These are phyloP conservation scores for Esox masquinongy DNA, from an alignment of 2,797 vertebrate genomes.

Conservation along the genomic window DNA sequence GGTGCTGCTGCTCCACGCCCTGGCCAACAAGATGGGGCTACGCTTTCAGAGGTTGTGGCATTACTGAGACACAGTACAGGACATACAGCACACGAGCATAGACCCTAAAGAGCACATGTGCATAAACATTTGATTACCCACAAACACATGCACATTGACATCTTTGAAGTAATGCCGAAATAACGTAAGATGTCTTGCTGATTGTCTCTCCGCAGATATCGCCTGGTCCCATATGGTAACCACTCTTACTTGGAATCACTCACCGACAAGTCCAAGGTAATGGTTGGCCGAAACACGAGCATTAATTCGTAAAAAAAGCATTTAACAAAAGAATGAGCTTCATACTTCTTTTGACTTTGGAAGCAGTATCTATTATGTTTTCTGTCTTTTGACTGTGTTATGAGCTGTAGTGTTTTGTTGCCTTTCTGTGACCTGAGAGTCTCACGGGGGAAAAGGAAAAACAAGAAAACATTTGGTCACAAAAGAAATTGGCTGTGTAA, in stretches of 20 bases:
- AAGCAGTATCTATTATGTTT: too few relatives aligned
- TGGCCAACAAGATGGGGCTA: slow-evolving; percentile 98
- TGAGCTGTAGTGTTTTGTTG: too few relatives aligned
- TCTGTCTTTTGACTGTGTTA: too few relatives aligned
- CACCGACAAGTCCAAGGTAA: slow-evolving; percentile 91
- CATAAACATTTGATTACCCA: neutral
- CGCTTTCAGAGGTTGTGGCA: slow-evolving; percentile 87
- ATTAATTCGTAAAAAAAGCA: neutral
- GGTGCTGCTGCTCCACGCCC: slow-evolving; percentile 91
- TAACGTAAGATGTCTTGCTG: neutral
- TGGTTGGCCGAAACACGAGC: neutral
- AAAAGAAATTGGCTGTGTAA: too few relatives aligned
- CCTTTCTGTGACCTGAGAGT: too few relatives aligned
- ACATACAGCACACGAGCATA: neutral
- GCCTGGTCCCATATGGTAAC: slow-evolving; percentile 95
- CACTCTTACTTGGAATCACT: slow-evolving; percentile 97
- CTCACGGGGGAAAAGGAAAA: too few relatives aligned
- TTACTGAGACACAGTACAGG: neutral
- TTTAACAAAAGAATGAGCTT: too few relatives aligned
- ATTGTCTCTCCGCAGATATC: slow-evolving; percentile 78
- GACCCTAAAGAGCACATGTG: neutral
- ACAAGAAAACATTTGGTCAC: too few relatives aligned
- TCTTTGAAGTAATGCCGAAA: neutral
- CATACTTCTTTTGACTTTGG: too few relatives aligned
- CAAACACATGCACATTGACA: slow-evolving; percentile 1